Conservation (phyloP, 1,140 invertebrate species). For the Ganaspis sp. region DNA sequence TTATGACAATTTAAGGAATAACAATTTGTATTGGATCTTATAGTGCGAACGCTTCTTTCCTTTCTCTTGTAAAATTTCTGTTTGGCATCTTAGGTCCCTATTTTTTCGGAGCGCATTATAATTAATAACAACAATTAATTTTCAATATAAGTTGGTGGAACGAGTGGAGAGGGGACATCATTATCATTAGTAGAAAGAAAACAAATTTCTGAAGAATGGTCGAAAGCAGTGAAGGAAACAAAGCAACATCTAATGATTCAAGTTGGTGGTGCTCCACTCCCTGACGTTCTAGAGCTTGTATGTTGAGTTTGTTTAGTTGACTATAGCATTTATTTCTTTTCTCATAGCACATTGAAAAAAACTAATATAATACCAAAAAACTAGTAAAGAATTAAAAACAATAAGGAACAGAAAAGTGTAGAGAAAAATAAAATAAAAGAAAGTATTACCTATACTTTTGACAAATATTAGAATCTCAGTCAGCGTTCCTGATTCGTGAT, state of each 20-base stretch:
- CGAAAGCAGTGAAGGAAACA: constrained; percentile 75
- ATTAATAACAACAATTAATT: constrained; percentile 4
- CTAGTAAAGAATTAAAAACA: not conserved
- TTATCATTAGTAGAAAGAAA: constrained; percentile 84
- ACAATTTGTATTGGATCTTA: too few species aligned
- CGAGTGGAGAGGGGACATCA: constrained; percentile 86
- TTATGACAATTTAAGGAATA: too few species aligned
- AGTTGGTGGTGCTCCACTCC: constrained; percentile 84
- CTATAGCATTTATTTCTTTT: not conserved
- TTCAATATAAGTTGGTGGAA: constrained; percentile 82
- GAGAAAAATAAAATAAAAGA: too few species aligned
- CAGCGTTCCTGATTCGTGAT: too few species aligned
- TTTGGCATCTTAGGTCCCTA: too few species aligned
- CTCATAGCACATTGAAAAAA: too few species aligned
- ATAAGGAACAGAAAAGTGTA: too few species aligned
- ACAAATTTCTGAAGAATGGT: constrained; percentile 82
- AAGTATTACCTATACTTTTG: too few species aligned
- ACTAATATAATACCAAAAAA: too few species aligned
- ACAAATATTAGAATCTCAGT: too few species aligned
- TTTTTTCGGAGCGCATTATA: constrained; percentile 25
- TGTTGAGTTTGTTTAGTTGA: constrained; percentile 47
- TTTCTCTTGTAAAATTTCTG: too few species aligned
- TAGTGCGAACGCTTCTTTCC: too few species aligned
- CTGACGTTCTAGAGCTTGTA: constrained; percentile 85
- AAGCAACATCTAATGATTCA: constrained; percentile 85